Base-by-base conservation (phyloP, 2,888 invertebrate genomes). In the Limenitis camilla region DNA sequence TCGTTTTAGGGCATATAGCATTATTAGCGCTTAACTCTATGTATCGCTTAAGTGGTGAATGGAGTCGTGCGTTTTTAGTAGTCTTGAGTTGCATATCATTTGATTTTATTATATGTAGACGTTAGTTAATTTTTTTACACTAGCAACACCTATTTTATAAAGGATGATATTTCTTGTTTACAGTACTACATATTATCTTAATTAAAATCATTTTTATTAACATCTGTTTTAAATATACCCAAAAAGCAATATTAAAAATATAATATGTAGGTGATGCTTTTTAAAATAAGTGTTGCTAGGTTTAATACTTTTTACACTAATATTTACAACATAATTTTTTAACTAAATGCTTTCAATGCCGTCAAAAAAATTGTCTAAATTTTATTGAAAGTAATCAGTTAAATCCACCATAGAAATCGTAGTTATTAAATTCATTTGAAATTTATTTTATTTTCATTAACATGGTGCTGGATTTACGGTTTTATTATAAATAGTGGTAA, bases 11-110 rank as follows among this genome's bases (percentile, higher is more conserved):
- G 27, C 44, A 32, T 47, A 46, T 19, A 46, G 28, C 28, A 44
- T 39, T 45, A 30, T 48, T 55, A 67, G 66, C 59, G 64, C 65
- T 66, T 67, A 40, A 49, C 71, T 71, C 67, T 66, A 61, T 66
- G 62, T 70, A 77, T 69, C 67, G 81, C 79, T 79, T 81, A 60
- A 61, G 64, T 65, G 74, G 73, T 75, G 81, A 76, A 80, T 81
- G 78, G 69, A 72, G 68, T 69, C 66, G 59, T 66, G 65, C 65
- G 65, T 63, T 65, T 61, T 63, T 58, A 55, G 67, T 67, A 69
- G 62, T 54, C 59, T 67, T 63, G 67, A 71, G 67, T 66, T 74
- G 78, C 76, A 74, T 78, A 71, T 63, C 31, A 42, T 57, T 65
- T 67, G 60, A 61, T 57, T 57, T 45, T 53, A 51, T 50, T 53